These are phyloP conservation scores for Bibio marci DNA, from an alignment of 2,888 invertebrate genomes.

Conservation along the genomic window DNA sequence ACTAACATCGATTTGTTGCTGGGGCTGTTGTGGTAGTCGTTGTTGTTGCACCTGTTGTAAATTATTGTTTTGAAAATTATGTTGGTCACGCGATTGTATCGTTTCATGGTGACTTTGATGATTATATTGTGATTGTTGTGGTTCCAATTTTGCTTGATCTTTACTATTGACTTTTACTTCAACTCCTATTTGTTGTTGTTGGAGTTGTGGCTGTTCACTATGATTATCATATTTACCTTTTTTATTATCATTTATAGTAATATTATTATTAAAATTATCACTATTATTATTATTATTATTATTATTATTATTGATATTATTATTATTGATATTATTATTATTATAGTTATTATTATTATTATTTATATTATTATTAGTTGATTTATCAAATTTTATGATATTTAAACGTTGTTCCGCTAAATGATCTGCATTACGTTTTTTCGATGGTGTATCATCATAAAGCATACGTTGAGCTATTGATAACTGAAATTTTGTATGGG, in stretches of 20 bases:
- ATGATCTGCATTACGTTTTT: constrained; percentile 36
- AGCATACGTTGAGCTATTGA: constrained; percentile 42
- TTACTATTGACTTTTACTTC: too few species aligned
- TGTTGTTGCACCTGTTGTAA: constrained; percentile 14
- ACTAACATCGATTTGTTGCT: background rate
- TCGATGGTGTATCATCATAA: constrained; percentile 39
- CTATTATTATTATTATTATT: background rate
- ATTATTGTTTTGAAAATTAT: constrained; percentile 10
- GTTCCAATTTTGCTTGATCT: too few species aligned
- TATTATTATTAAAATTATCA: background rate
- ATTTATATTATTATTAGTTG: background rate
- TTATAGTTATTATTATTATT: background rate
- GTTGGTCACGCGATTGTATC: background rate
- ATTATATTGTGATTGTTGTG: constrained; percentile 1
- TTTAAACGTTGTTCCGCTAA: constrained; percentile 53
- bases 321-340: background rate
- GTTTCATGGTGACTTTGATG: constrained; percentile 4
- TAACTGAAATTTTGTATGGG: constrained; percentile 58
- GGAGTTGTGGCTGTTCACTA: background rate
- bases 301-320: background rate
- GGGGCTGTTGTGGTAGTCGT: constrained; percentile 12
- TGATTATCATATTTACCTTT: too few species aligned
- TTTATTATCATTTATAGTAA: too few species aligned
- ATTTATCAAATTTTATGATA: constrained; percentile 34
- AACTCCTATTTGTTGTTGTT: too few species aligned